Base-by-base conservation (phyloP, 1,140 invertebrate species). In the Thaumatotibia leucotreta region DNA sequence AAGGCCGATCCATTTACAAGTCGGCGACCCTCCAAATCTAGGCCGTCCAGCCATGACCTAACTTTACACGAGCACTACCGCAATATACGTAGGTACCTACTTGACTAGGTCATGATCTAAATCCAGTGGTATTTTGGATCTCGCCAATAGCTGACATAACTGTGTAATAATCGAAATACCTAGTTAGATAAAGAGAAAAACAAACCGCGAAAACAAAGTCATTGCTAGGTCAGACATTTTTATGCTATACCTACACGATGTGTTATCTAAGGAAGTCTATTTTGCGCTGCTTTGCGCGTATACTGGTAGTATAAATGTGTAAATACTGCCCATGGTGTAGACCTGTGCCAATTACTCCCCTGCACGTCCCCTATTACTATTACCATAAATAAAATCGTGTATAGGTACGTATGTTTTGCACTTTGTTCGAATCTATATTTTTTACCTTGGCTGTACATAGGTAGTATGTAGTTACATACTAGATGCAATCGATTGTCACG, bases 1-100 rank as follows among this genome's bases (percentile, higher is more conserved):
- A 75, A 75, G 73, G 70, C 66, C 66, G 68, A 68, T 67, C 66
- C 31, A 67, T 70, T 68, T 72, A 35, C 31, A 39, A 62, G 66
- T 24, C 23, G 14, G 45, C 32, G 62, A 63, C 58, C 62, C 49
- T 31, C 24, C 35, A 33, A 20, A 69, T 49, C 31, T 75, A 62
- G 66, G 68, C 61, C 63, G 54, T 54, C 9, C 22, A 63, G 61
- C 65, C 66, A 31, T 68, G 68, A 68, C 70, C 70, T 70, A 63
- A 63, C 54, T 70, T 22, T 29, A 24, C 39, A 31, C 20, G 52
- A 22, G 33, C 24, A 61, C 58, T 52, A 68, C 52, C 22, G 6
- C 39, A 17, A 17, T 17, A 17, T 45, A 45, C 39, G 14, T 45
- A 45, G 14, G 39, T 45, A 45, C 39, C 4, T 8, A 39, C 35